A percentile compares a stretch with the other conserved stretches of the same genome.
Evolutionary conservation across 2,888 invertebrate species (phyloP).

Genomic region (Shargacucullia verbasci): DNA sequence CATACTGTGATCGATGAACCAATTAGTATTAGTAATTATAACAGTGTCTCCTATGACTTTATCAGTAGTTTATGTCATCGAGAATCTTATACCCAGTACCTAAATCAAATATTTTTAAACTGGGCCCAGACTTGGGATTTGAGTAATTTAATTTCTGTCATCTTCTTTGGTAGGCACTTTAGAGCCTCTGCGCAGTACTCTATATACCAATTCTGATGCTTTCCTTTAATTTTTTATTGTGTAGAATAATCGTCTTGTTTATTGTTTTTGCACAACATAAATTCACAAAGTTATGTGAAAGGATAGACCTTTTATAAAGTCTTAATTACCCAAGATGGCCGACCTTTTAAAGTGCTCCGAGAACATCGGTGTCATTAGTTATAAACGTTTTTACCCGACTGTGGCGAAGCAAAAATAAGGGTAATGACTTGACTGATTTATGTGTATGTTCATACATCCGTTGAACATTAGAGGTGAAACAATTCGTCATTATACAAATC

Average conservation of each 20-base stretch:
- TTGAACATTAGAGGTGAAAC: constrained; percentile 39
- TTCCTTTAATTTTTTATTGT: too few species aligned
- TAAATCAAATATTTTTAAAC: too few species aligned
- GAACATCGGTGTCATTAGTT: constrained; percentile 35
- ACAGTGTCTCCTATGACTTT: too few species aligned
- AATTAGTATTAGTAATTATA: too few species aligned
- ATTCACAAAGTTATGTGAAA: constrained; percentile 23
- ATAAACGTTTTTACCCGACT: constrained; percentile 27
- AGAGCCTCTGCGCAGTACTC: too few species aligned
- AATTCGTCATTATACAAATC: constrained; percentile 27
- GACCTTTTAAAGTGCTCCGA: constrained; percentile 22
- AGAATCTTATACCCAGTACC: too few species aligned
- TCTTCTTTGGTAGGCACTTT: too few species aligned
- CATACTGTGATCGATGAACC: too few species aligned
- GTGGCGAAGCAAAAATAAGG: constrained; percentile 36
- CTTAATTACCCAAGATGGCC: constrained; percentile 26
- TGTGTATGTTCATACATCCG: constrained; percentile 39
- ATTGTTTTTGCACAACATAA: not conserved
- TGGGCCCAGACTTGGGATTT: too few species aligned
- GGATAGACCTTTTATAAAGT: constrained; percentile 26
- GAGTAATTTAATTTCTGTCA: too few species aligned
- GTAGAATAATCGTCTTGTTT: not conserved
- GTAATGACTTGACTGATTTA: constrained; percentile 36
- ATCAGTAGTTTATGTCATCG: too few species aligned
- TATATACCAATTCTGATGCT: too few species aligned